phyloP scores from a whole-genome alignment of 1,140 invertebrate genomes.

The Hycleus cichorii region DNA sequence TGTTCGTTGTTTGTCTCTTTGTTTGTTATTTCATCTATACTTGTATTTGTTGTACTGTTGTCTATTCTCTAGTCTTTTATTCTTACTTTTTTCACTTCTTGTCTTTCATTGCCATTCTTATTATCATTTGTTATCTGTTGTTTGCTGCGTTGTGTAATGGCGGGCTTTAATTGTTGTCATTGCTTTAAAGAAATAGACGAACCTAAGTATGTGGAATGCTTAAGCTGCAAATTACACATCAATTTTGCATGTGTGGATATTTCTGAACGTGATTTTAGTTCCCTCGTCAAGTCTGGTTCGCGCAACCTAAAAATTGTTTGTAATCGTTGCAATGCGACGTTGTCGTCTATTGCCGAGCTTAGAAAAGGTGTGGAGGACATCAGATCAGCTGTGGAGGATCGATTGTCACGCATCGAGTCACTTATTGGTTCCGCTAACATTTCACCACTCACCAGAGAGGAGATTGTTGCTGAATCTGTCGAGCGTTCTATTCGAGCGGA shows the following conservation, averaged over 20 bases:
- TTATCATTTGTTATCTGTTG: too few relatives aligned
- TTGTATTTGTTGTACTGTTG: too few relatives aligned
- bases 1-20: too few relatives aligned
- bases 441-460: background rate
- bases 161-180: background rate
- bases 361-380: background rate
- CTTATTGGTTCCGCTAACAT: background rate
- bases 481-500: background rate
- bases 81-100: too few relatives aligned
- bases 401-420: background rate
- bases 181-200: background rate
- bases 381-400: background rate
- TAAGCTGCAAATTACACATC: background rate
- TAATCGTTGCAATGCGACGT: background rate
- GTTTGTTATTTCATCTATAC: too few relatives aligned
- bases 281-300: background rate
- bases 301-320: background rate
- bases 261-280: background rate
- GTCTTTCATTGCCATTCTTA: too few relatives aligned
- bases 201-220: background rate
- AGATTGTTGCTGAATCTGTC: slow-evolving; percentile 2
- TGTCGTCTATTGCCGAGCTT: background rate
- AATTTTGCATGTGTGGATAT: background rate
- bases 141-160: background rate
- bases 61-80: too few relatives aligned